Evolutionary conservation across 2,888 invertebrate species (phyloP), one percentile per base, ranked within the genome.

Genomic region (Magallana nippona): DNA sequence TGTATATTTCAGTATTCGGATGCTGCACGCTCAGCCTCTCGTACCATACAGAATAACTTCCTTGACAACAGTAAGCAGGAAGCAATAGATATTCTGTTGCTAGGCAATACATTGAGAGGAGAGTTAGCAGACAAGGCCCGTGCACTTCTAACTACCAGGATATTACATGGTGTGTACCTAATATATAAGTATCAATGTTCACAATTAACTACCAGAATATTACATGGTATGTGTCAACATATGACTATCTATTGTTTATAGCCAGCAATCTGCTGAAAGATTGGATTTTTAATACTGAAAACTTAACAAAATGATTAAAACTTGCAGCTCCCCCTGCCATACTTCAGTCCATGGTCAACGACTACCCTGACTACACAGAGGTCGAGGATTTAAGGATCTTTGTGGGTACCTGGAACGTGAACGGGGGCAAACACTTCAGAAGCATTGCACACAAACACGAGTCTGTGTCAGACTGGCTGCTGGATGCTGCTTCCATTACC

Each of bases 41-140:
- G 99, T 89, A 99, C 99, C 10, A 99, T 99, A 91, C 99, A 99
- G 94, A 99, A 99, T 94, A 99, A 99, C 95, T 95, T 99, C 87
- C 95, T 99, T 88, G 99, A 99, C 94, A 98, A 97, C 91, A 95
- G 94, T 88, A 96, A 96, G 91, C 99, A 99, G 95, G 99, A 99
- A 95, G 99, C 99, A 63, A 99, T 99, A 93, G 99, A 99, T 94
- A 96, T 99, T 84, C 95, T 99, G 79, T 95, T 99, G 79, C 95
- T 98, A 44, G 99, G 99, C 0, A 98, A 97, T 58, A 97, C 98
- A 0, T 95, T 98, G 83, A 98, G 97, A 93, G 97, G 97, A 2
- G 98, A 98, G 94, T 95, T 98, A 83, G 97, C 98, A 17, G 99
- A 99, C 94, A 96, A 98, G 89, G 98, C 98, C 1, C 96, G 98